phyloP scores from a whole-genome alignment of 23 tunicate species.

The Styela clava region DNA sequence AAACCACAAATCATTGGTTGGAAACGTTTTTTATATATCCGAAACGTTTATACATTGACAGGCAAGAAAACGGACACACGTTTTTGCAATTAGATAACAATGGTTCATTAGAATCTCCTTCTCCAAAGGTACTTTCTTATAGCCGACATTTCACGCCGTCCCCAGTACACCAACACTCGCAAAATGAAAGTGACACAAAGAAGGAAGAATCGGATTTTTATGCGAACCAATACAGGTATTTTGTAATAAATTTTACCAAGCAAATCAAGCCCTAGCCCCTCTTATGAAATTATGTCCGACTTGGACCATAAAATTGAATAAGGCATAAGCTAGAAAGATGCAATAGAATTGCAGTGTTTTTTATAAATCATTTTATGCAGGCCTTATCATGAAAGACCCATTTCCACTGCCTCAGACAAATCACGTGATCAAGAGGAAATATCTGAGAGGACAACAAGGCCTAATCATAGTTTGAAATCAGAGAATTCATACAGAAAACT shows the following conservation, averaged over 20 bases:
- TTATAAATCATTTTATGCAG: neutral
- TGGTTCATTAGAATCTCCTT: neutral
- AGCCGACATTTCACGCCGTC: constrained; percentile 17
- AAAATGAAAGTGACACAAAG: no score
- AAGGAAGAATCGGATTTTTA: no score
- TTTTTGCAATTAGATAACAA: neutral
- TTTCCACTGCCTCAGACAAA: neutral
- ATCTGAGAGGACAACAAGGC: neutral
- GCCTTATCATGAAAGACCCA: neutral
- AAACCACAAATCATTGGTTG: no score
- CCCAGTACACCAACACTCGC: neutral
- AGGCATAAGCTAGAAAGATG: no score
- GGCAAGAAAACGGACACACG: neutral
- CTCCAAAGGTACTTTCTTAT: neutral
- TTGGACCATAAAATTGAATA: no score
- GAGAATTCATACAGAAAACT: neutral
- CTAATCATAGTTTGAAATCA: neutral
- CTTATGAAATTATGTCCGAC: no score
- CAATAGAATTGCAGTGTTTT: no score
- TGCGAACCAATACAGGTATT: no score
- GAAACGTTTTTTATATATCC: no score
- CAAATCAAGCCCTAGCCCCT: no score
- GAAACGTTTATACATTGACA: no score
- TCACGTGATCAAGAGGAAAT: neutral
- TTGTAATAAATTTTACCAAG: no score